Evolutionary conservation across 2,888 invertebrate genomes (phyloP), one percentile per base, ranked within the genome.

Genomic region (Cryptops parisi): DNA sequence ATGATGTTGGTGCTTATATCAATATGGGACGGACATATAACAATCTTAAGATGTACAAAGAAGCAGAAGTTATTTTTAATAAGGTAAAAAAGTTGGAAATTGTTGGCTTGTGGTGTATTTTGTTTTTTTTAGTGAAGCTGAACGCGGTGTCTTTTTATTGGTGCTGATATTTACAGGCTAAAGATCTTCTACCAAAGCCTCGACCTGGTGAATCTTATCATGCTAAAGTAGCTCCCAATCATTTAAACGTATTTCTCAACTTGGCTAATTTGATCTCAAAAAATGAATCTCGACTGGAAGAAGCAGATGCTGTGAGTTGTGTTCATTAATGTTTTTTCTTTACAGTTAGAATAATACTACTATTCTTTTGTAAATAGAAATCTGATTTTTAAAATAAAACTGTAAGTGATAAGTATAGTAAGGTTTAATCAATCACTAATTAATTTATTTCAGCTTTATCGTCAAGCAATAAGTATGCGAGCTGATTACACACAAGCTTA

Each of bases 391-490:
- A n/a, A n/a, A n/a, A n/a, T n/a, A n/a, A n/a, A n/a, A n/a, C n/a
- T n/a, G n/a, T n/a, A n/a, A n/a, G n/a, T n/a, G n/a, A n/a, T n/a
- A n/a, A n/a, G n/a, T n/a, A n/a, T n/a, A n/a, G n/a, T n/a, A n/a
- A n/a, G n/a, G n/a, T n/a, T n/a, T n/a, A n/a, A n/a, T n/a, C n/a
- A n/a, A n/a, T n/a, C n/a, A 19, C 47, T 24, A 46, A 46, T 46
- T 46, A 46, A n/a, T 41, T 26, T n/a, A 50, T 48, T 59, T 6
- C 59, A 70, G 76, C 69, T 94, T 47, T 91, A 94, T 65, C 76
- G 90, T 56, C 93, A 93, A 69, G 96, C 94, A 12, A 94, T 96
- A 60, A 90, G 91, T 66, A 96, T 96, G 96, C 76, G 96, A 60
- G 82, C 93, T 1, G 94, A 96, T 74, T 93, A 93, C 68, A 81